Evolutionary conservation across 2,888 invertebrate genomes (phyloP).

Genomic region (Eumacrocentrus americanus): DNA sequence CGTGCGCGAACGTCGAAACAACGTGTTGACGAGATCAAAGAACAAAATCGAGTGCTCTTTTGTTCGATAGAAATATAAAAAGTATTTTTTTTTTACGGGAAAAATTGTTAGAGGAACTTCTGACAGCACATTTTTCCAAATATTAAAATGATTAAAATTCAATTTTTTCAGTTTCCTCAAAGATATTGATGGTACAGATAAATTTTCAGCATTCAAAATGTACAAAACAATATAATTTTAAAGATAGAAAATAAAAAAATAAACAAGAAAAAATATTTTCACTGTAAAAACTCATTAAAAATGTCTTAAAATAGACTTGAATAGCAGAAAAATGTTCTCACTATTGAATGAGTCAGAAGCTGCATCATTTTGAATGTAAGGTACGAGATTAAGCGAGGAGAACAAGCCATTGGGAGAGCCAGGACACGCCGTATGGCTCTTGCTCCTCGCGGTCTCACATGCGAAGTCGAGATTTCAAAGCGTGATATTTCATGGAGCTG

Average conservation of each 20-base stretch:
- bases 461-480: slow-evolving; percentile 35
- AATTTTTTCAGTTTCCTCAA: no score
- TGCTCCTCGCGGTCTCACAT: neutral
- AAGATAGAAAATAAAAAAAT: no score
- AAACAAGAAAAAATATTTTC: neutral
- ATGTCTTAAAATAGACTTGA: neutral
- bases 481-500: slow-evolving; percentile 39
- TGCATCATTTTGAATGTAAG: slow-evolving; percentile 37
- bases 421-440: slow-evolving; percentile 11
- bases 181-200: no score
- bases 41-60: slow-evolving; percentile 17
- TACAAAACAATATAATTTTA: no score
- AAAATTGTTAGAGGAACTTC: no score
- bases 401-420: slow-evolving; percentile 16
- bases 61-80: no score
- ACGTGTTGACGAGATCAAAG: slow-evolving; percentile 2
- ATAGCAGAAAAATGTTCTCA: neutral
- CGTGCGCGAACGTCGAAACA: slow-evolving; percentile 24
- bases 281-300: slow-evolving; percentile 2
- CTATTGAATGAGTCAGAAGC: neutral
- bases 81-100: no score
- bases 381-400: slow-evolving; percentile 26
- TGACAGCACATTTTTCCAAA: no score
- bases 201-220: no score
- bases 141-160: no score